Percentiles rank a stretch among this genome's conserved stretches.
phyloP scores from a whole-genome alignment of 2,888 invertebrate species.

The Empis stercorea region DNA sequence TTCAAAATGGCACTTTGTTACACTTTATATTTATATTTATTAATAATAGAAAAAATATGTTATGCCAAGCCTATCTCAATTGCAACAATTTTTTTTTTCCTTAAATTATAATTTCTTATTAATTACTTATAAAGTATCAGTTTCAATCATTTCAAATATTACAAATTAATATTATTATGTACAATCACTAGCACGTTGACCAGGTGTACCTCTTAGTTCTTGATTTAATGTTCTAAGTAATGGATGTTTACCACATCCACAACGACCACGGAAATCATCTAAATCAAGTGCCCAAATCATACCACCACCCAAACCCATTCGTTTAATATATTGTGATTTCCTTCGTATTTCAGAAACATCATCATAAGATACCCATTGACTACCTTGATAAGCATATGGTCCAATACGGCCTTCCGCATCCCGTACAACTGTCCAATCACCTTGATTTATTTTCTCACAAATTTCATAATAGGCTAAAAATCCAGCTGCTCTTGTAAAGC shows the following conservation, averaged over 20 bases:
- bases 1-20: too few relatives aligned
- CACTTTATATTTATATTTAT: too few relatives aligned
- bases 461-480: constrained; percentile 70
- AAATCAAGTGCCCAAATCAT: constrained; percentile 70
- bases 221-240: constrained; percentile 50
- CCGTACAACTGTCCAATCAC: constrained; percentile 49
- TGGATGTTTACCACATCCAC: constrained; percentile 56
- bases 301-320: constrained; percentile 51
- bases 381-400: constrained; percentile 55
- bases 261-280: constrained; percentile 58
- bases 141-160: neutral
- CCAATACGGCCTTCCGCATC: constrained; percentile 50
- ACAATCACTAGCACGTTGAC: constrained; percentile 36
- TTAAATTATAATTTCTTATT: too few relatives aligned
- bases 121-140: too few relatives aligned
- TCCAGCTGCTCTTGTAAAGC: constrained; percentile 55
- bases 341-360: constrained; percentile 50
- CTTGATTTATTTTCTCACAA: constrained; percentile 44
- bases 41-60: too few relatives aligned
- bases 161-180: constrained; percentile 28
- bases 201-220: constrained; percentile 39
- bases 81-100: too few relatives aligned
- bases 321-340: constrained; percentile 46
- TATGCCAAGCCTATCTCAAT: too few relatives aligned
- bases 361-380: constrained; percentile 72